phyloP scores from a whole-genome alignment of 2,888 invertebrate species.

The Punctoribates punctum region DNA sequence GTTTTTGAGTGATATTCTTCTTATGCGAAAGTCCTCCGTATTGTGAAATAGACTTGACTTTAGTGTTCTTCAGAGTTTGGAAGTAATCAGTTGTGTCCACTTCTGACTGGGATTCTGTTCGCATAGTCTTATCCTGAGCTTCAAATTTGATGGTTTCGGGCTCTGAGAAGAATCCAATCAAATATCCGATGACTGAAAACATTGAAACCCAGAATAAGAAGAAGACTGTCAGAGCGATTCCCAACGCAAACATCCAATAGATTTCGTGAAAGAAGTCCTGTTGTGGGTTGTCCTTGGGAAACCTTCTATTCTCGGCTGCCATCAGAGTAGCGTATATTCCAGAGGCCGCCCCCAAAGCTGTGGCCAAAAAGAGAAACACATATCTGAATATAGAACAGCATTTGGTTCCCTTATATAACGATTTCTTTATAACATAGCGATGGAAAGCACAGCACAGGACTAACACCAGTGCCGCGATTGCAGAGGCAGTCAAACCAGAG shows the following conservation, averaged over 20 bases:
- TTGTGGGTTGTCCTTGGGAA: not conserved
- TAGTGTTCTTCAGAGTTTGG: not conserved
- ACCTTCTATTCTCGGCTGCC: not conserved
- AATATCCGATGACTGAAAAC: slow-evolving; percentile 11
- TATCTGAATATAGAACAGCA: not conserved
- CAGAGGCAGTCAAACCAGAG: not conserved
- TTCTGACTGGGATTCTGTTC: not conserved
- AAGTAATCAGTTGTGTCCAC: not conserved
- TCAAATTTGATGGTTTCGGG: not conserved
- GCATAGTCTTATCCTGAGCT: too few species aligned
- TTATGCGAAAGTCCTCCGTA: not conserved
- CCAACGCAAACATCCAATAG: slow-evolving; percentile 6
- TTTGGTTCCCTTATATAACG: not conserved
- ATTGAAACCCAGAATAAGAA: not conserved
- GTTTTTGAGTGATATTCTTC: not conserved
- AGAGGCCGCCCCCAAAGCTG: not conserved
- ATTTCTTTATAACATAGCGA: not conserved
- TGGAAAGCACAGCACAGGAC: not conserved
- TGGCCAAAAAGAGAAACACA: not conserved
- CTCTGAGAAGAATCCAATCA: slow-evolving; percentile 13
- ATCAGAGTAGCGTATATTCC: not conserved
- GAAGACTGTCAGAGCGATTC: not conserved
- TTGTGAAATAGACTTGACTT: slow-evolving; percentile 26
- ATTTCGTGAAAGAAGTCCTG: not conserved
- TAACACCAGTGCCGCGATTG: not conserved